Base-by-base conservation (phyloP, 2,888 invertebrate genomes). In the Drosophila acutilabella region DNA sequence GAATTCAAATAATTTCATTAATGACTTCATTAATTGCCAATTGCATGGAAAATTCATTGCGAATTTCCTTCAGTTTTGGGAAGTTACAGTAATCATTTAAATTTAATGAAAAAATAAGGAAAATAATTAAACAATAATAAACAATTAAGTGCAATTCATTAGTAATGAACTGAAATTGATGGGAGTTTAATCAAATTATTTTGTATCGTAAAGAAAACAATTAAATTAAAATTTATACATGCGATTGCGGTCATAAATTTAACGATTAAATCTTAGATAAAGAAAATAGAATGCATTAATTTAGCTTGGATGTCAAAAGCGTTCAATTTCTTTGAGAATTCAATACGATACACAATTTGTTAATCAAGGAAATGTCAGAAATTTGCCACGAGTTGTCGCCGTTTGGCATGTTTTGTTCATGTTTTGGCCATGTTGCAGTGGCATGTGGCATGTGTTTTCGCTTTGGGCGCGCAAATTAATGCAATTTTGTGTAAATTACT, bases 401-500 rank as follows among this genome's bases (percentile, higher is more conserved):
- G 33, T 18, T 14, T 30, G 42, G 26, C 54, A 42, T 33, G 54
- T 54, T 47, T 41, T 42, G 42, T 20, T 16, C 16, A 33, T 68
- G 45, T 52, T 52, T 14, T 33, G 38, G 23, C 23, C 14, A 26
- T 88, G 83, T 78, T 80, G 81, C 72, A 47, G 42, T 70, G 60
- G 59, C 64, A 57, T 56, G 74, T 61, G 70, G 77, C 76, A 78
- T 78, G 64, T 74, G 74, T 66, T 61, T 30, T 53, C 47, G 74
- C 76, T 71, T 71, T 77, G 71, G 74, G 67, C 79, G 80, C 80
- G 64, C 80, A 83, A 80, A 83, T 89, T 80, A 88, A 84, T 81
- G 88, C 82, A 86, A 79, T 84, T 87, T 80, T 79, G 83, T 84
- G 83, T 87, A 87, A 88, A 88, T 88, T 86, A 89, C 82, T 88